Percentiles rank a stretch among this genome's conserved stretches.
These are phyloP conservation scores for Phymanthus crucifer DNA, from an alignment of 92 coral and sea anemone species.

Conservation along the genomic window DNA sequence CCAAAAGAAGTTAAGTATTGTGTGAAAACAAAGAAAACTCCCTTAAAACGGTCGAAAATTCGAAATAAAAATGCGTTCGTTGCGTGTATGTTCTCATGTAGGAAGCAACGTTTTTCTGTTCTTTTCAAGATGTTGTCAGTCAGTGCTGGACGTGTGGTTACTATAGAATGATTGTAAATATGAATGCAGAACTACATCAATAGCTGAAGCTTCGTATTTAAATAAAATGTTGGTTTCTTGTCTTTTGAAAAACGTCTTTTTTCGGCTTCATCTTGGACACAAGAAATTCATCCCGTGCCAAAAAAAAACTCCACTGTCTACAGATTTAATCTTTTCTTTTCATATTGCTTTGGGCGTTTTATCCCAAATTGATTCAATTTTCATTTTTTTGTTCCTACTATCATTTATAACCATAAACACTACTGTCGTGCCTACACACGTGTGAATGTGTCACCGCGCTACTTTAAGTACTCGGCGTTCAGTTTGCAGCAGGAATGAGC, in stretches of 20 bases:
- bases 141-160: background rate
- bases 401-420: conserved; percentile 11
- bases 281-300: background rate
- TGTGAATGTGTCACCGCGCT: conserved; percentile 6
- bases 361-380: background rate
- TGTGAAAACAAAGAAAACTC: background rate
- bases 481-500: background rate
- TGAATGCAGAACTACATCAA: too few relatives aligned
- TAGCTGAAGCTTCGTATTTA: too few relatives aligned
- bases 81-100: background rate
- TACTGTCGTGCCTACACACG: background rate
- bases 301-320: background rate
- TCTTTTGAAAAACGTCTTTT: too few relatives aligned
- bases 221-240: too few relatives aligned
- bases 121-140: background rate
- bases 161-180: too few relatives aligned
- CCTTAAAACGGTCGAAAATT: background rate
- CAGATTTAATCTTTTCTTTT: background rate
- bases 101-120: background rate
- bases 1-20: background rate
- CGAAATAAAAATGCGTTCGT: background rate
- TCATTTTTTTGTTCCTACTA: conserved; percentile 16
- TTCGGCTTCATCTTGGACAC: too few relatives aligned
- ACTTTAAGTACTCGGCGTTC: background rate
- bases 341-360: background rate